These are phyloP conservation scores for Zosterops lateralis DNA, from an alignment of 2,113 vertebrate genomes.

Conservation along the genomic window DNA sequence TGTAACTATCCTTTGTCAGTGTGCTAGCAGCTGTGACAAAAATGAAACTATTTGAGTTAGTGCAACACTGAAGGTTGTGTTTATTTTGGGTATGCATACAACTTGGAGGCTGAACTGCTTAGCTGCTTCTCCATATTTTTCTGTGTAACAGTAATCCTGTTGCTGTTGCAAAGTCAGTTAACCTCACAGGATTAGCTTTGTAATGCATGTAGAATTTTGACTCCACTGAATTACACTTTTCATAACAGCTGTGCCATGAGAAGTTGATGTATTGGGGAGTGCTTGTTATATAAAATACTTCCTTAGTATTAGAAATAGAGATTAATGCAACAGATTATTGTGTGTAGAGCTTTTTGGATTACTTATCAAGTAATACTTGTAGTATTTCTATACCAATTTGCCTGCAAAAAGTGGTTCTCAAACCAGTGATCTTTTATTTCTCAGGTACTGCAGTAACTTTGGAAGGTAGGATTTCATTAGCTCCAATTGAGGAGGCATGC, in stretches of 20 bases:
- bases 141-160: not conserved
- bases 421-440: not conserved
- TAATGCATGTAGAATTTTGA: not conserved
- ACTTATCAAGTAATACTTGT: not conserved
- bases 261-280: not conserved
- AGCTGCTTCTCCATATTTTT: not conserved
- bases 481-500: not conserved
- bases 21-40: not conserved
- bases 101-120: not conserved
- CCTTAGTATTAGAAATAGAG: not conserved
- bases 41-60: not conserved
- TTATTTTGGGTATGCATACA: not conserved
- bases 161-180: not conserved
- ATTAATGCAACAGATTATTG: not conserved
- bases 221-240: not conserved
- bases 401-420: not conserved
- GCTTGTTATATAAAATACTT: slow-evolving; percentile 15
- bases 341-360: not conserved
- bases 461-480: not conserved
- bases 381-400: not conserved
- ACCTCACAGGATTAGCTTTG: not conserved
- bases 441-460: not conserved
- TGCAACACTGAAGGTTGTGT: not conserved
- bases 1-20: not conserved
- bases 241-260: not conserved